Percentiles rank a stretch among this genome's conserved stretches.
These are phyloP conservation scores for Scarus forsteni DNA, from an alignment of 2,797 vertebrate species.

Conservation along the genomic window DNA sequence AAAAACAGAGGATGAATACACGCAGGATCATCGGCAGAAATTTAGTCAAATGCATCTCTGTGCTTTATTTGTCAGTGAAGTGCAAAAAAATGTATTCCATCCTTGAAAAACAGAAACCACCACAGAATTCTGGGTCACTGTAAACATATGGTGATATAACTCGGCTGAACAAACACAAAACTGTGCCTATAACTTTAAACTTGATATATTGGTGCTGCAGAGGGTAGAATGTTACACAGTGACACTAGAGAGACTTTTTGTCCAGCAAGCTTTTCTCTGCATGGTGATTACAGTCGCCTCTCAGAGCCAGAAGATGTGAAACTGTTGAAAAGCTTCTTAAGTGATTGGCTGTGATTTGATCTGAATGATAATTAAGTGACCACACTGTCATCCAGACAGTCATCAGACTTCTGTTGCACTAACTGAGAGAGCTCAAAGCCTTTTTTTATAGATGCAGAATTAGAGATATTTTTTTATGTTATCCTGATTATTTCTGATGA, in stretches of 20 bases:
- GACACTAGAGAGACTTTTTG: conserved; percentile 9
- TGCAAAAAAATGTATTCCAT: neutral
- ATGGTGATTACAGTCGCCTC: conserved; percentile 37
- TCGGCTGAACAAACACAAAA: neutral
- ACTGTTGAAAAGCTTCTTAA: conserved; percentile 29
- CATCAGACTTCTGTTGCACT: neutral
- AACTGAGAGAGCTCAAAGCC: neutral
- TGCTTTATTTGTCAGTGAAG: conserved; percentile 17
- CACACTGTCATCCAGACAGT: neutral
- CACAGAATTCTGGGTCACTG: neutral
- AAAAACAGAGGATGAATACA: conserved; percentile 21
- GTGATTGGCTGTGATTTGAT: conserved; percentile 17
- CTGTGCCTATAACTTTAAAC: neutral
- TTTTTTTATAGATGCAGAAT: neutral
- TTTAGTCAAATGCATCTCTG: conserved; percentile 26
- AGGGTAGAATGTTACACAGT: neutral
- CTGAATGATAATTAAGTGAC: conserved; percentile 21
- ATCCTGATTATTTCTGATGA: neutral
- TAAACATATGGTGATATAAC: neutral
- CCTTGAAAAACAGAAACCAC: neutral
- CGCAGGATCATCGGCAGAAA: conserved; percentile 15
- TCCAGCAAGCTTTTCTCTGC: neutral
- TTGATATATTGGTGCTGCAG: neutral
- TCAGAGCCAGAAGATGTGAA: conserved; percentile 22
- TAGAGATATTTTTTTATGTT: neutral